phyloP scores from a whole-genome alignment of 2,113 vertebrate species.

The Cyprinus carpio region DNA sequence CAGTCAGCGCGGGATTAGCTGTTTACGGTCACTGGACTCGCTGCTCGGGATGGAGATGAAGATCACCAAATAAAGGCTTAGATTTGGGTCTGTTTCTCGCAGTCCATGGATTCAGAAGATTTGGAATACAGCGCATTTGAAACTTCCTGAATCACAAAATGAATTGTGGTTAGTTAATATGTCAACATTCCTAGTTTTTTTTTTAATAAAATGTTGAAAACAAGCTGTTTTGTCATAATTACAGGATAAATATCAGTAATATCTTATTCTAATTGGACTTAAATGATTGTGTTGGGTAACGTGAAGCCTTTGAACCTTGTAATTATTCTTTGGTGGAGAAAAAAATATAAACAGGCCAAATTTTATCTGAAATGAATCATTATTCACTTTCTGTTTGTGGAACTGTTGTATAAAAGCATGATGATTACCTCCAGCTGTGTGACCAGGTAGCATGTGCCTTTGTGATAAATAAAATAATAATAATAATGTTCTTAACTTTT shows the following conservation, averaged over 20 bases:
- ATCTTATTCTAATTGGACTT: not conserved
- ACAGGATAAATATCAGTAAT: not conserved
- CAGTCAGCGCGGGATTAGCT: too few relatives aligned
- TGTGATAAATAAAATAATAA: not conserved
- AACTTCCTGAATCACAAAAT: not conserved
- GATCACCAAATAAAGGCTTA: too few relatives aligned
- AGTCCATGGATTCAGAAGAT: too few relatives aligned
- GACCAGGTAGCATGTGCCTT: too few relatives aligned
- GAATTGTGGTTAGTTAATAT: not conserved
- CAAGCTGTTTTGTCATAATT: not conserved
- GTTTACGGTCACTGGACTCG: too few relatives aligned
- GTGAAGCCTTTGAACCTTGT: not conserved
- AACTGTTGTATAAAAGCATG: too few relatives aligned
- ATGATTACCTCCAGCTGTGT: too few relatives aligned
- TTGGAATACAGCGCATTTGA: too few relatives aligned
- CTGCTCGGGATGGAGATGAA: too few relatives aligned
- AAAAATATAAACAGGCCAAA: not conserved
- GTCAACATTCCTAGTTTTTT: not conserved
- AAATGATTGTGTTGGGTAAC: not conserved
- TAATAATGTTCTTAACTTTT: not conserved
- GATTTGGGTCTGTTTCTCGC: too few relatives aligned
- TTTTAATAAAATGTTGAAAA: not conserved
- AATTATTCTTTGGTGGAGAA: not conserved
- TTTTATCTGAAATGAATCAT: not conserved
- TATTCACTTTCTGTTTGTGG: too few relatives aligned